Evolutionary conservation across 2,113 vertebrate species (phyloP).

Genomic region (Conger conger): DNA sequence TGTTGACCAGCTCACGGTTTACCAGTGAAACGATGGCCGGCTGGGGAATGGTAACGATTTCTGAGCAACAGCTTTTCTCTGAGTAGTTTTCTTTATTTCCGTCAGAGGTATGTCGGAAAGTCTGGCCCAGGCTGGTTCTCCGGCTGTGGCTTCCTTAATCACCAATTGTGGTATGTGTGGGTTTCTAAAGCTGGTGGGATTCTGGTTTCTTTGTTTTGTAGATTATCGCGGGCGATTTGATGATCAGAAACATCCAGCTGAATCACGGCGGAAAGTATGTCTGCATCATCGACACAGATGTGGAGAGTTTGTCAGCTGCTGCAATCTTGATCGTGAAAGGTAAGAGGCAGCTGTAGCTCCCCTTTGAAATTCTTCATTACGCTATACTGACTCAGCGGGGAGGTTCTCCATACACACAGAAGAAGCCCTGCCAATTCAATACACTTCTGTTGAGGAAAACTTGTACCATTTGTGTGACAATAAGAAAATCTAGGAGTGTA

Average conservation of each 20-base stretch:
- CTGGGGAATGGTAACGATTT: too few species aligned
- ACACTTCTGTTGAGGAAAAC: too few species aligned
- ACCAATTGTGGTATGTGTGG: not conserved
- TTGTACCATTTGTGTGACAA: too few species aligned
- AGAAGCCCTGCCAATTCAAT: not conserved
- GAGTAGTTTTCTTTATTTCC: slow-evolving; percentile 10
- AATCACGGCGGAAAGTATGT: slow-evolving; percentile 88
- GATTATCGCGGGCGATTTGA: slow-evolving; percentile 86
- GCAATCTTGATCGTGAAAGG: slow-evolving; percentile 90
- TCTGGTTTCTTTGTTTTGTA: slow-evolving; percentile 49
- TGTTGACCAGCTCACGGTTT: too few species aligned
- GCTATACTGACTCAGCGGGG: not conserved
- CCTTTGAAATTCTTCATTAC: not conserved
- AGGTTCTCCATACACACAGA: not conserved
- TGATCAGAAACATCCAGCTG: slow-evolving; percentile 94
- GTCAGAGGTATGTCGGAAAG: too few species aligned
- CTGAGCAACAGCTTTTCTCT: too few species aligned
- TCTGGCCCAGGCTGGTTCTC: not conserved
- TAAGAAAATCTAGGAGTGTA: not conserved
- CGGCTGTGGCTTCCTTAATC: not conserved
- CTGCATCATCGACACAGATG: slow-evolving; percentile 84
- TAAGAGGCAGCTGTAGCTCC: slow-evolving; percentile 47
- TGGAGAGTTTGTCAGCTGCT: slow-evolving; percentile 86
- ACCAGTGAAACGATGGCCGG: too few species aligned
- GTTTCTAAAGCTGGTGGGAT: not conserved